phyloP scores from a whole-genome alignment of 2,113 vertebrate species.

The Chauna torquata region DNA sequence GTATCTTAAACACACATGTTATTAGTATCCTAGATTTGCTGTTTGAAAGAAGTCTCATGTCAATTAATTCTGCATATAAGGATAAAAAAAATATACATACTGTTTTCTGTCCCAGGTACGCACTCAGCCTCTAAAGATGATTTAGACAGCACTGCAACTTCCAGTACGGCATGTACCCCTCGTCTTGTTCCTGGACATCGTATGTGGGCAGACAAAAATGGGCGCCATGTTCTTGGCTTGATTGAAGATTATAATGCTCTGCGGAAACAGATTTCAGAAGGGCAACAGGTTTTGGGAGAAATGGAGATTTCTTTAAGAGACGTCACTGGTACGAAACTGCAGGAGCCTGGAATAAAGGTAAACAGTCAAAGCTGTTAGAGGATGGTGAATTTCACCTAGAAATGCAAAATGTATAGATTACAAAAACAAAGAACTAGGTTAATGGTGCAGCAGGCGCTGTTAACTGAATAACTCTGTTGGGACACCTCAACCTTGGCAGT shows the following conservation, averaged over 20 bases:
- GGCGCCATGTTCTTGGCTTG: constrained; percentile 85
- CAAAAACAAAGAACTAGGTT: neutral
- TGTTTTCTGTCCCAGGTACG: neutral
- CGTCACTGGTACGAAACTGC: neutral
- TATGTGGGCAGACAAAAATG: constrained; percentile 84
- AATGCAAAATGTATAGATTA: neutral
- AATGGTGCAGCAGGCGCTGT: neutral
- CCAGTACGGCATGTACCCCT: constrained; percentile 57
- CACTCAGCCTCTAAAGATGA: constrained; percentile 4
- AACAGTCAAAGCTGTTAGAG: neutral
- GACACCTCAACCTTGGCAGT: neutral
- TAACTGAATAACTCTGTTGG: neutral
- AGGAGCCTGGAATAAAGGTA: constrained; percentile 66
- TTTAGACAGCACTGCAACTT: constrained; percentile 68
- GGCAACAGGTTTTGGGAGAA: constrained; percentile 75
- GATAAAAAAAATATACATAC: neutral
- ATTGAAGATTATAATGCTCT: constrained; percentile 89
- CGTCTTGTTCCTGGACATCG: constrained; percentile 79
- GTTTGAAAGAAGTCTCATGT: rapidly evolving
- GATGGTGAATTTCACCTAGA: neutral
- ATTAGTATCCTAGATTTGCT: neutral
- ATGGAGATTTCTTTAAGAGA: constrained; percentile 80
- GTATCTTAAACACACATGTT: neutral
- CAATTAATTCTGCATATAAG: neutral
- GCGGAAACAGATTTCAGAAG: constrained; percentile 84